A percentile compares a stretch with the other conserved stretches of the same genome.
phyloP scores from a whole-genome alignment of 2,113 vertebrate genomes.

The Chrysemys picta region DNA sequence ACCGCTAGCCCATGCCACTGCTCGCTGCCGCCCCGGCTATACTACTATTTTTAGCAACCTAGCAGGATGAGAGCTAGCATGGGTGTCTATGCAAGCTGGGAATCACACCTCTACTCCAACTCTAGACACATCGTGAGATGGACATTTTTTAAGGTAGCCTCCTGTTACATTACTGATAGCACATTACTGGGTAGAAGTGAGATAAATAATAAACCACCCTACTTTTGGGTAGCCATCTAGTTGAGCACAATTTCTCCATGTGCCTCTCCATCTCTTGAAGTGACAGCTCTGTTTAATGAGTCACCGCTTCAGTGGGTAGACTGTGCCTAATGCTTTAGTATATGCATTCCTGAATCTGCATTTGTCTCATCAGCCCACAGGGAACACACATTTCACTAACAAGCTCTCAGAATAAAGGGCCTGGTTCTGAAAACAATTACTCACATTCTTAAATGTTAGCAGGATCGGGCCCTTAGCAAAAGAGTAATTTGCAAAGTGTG shows the following conservation, averaged over 20 bases:
- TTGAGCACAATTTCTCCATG: not conserved
- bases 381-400: not conserved
- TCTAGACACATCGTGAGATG: not conserved
- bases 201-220: not conserved
- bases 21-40: not conserved
- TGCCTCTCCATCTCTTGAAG: not conserved
- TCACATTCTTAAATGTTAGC: not conserved
- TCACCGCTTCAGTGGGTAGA: not conserved
- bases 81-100: not conserved
- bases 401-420: fast-evolving
- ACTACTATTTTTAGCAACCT: not conserved
- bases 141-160: not conserved
- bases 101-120: not conserved
- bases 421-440: not conserved
- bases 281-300: not conserved
- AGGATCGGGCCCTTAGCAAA: not conserved
- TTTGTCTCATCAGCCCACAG: not conserved
- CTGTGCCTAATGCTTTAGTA: constrained; percentile 6
- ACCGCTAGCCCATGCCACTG: not conserved
- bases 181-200: not conserved
- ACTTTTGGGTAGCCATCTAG: fast-evolving
- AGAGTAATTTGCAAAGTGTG: not conserved
- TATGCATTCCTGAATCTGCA: constrained; percentile 36
- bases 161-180: not conserved
- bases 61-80: no score